Base-by-base conservation (phyloP, 1,140 invertebrate genomes). In the Drosophila sp. region DNA sequence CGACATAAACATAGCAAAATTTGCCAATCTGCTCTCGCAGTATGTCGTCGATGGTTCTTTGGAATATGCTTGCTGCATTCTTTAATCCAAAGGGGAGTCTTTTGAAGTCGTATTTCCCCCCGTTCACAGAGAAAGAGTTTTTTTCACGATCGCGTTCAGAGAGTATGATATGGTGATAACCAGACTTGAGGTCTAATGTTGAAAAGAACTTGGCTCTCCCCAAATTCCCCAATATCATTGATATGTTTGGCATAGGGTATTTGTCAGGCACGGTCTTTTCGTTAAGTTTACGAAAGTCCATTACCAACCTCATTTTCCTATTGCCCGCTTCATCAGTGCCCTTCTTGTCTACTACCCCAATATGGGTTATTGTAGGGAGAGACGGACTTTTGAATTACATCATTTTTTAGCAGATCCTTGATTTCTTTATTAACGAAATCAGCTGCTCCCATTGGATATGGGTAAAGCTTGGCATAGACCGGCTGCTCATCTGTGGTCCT, bases 371-470 rank as follows among this genome's bases (percentile, higher is more conserved):
- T 17, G 5, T 50, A 33, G 29, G 60, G 60, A 29, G 38, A 29
- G 23, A 27, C 27, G 2, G 58, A 62, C 41, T 62, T 62, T 33
- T 62, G 60, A 11, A 62, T 64, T 1, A 75, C 77, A n/a, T 68
- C 58, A 33, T 74, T 63, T 50, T 74, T 66, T 63, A 82, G 47
- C 47, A 78, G 50, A 35, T 72, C 54, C 7, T 41, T 60, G 25
- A 77, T 67, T 70, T 86, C 71, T 33, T 54, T 41, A 55, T 78
- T 66, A 1, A 86, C 70, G 47, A 75, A 25, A 17, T 76, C 70
- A 17, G 70, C 66, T 60, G 65, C 66, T 4, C 58, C 50, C 47
- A 68, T 70, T 17, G 17, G 17, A 27, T 66, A 66, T 3, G 17
- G 64, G 6, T 38, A 58, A 66, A 33, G n/a, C 10, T 8, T 58